Evolutionary conservation across 2,113 vertebrate species (phyloP), one percentile per base, ranked within the genome.

Genomic region (Cinclus cinclus): DNA sequence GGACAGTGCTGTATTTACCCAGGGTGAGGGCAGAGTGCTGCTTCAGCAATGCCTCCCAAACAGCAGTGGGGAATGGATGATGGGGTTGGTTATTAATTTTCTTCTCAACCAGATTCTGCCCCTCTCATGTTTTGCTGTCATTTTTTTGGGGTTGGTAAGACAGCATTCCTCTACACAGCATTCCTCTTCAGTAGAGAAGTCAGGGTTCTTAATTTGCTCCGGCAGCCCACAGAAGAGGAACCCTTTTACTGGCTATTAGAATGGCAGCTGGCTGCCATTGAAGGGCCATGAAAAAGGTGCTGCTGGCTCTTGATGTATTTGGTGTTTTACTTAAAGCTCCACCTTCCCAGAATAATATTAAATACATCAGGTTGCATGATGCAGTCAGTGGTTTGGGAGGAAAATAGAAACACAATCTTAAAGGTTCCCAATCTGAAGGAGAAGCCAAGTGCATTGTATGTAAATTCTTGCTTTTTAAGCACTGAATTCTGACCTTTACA

Each of bases 11-110:
- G 47, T 35, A 11, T 35, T 65, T 52, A 33, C 30, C 6, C 0
- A 2, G 37, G 0, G 13, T 1, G 2, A 35, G 12, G 20, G 23
- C 6, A 7, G 16, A 9, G 0, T 19, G 15, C 50, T 67, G n/a
- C 65, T 77, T 42, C 35, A 67, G 55, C 10, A 11, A 4, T 6
- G n/a, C 56, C 42, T 82, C 65, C 41, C 31, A 6, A 56, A 62
- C 52, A 56, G 9, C 3, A 7, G 12, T 11, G 46, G 35, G 30
- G 28, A 52, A 7, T 0, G 0, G 71, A 67, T 16, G 23, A 9
- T 4, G 3, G 2, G 1, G 22, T 13, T 49, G 7, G 39, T 35
- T 41, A 10, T 44, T 59, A 33, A 59, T 81, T 73, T 77, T 44
- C 52, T 84, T 67, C 42, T 68, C 4, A 20, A 41, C 10, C 28